Base-by-base conservation (phyloP, 1,140 invertebrate genomes). In the Leptonema lineaticorne region DNA sequence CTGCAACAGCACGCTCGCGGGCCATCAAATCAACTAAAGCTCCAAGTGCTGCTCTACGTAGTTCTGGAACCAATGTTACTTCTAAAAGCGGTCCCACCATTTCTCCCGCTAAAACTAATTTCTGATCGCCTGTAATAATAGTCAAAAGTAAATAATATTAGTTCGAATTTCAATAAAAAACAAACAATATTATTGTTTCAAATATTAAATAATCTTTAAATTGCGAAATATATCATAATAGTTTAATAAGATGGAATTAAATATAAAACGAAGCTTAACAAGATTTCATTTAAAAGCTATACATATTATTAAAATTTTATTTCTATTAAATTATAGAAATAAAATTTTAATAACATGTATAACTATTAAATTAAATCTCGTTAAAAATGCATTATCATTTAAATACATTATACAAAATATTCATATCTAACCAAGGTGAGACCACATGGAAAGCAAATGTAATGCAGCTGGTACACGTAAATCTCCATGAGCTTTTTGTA, bases 21-120 rank as follows among this genome's bases (percentile, higher is more conserved):
- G 96, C 92, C 92, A 99, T 96, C 89, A 99, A 95, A 75, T 98
- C 95, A 76, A 97, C 98, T 74, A 98, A 95, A 27, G 98, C 95
- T 8, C 94, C 92, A 16, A 99, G 84, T 0, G 95, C 97, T 0
- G 93, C 92, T 75, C 95, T 92, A 5, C 96, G 84, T 16, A 98
- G 87, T 76, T 97, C 94, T 0, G 93, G 93, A 18, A 98, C 93
- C 18, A 98, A 80, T 0, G 95, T 95, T 6, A 98, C 94, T 82
- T 98, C 95, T 11, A 99, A 82, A 74, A 98, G 91, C 0, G 94
- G 93, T 1, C 95, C 94, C 7, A 98, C 95, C 86, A 98, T 72
- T 41, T 72, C 71, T 16, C 71, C 71, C 27, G 71, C 71, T 27
- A 72, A 57, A 3, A 72, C 65, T 18, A 72, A 46, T 29, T 72